Evolutionary conservation across 35 echinoderm and acorn worm species (phyloP), one percentile per base, ranked within the genome.

Genomic region (Lytechinus variegatus): DNA sequence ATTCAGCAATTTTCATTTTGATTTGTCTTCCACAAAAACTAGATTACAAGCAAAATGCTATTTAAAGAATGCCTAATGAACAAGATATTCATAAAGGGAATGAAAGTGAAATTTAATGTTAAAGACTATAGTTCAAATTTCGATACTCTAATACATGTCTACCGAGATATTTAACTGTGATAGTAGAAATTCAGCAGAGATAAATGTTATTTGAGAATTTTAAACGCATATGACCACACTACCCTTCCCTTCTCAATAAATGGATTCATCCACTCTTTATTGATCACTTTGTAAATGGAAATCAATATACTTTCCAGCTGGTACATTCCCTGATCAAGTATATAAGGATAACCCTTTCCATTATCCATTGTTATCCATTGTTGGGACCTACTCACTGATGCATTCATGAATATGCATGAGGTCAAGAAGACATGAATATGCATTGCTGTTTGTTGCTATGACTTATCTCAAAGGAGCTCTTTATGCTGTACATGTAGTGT

Each of bases 381-480:
- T 79, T 24, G 7, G 14, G 16, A 79, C 5, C 16, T 27, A 79
- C 4, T 79, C 66, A 3, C 14, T 79, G 66, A 79, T 24, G 66
- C 16, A 16, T 71, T 21, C 66, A 79, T 79, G 66, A 79, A 79
- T 79, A 79, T 79, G 19, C 66, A 79, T 79, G 6, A 16, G 66
- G 4, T 79, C n/a, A 79, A 79, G 12, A 16, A 7, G 16, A 24
- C 61, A 79, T 87, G 53, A 79, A 86, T 52, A 86, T 95, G 94
- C 56, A 95, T 51, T 51, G 60, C 24, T 86, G 4, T 79, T 52
- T 95, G 97, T 97, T 97, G 97, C 97, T 97, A 97, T 56, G 79
- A 92, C 87, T 92, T 87, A 9, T 19, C 19, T 28, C 56, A 96
- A 54, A 55, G 95, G 86, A 53, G 86, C 87, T 91, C 87, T 71